Evolutionary conservation across 1,140 invertebrate species (phyloP).

Genomic region (Achatina immaculata): DNA sequence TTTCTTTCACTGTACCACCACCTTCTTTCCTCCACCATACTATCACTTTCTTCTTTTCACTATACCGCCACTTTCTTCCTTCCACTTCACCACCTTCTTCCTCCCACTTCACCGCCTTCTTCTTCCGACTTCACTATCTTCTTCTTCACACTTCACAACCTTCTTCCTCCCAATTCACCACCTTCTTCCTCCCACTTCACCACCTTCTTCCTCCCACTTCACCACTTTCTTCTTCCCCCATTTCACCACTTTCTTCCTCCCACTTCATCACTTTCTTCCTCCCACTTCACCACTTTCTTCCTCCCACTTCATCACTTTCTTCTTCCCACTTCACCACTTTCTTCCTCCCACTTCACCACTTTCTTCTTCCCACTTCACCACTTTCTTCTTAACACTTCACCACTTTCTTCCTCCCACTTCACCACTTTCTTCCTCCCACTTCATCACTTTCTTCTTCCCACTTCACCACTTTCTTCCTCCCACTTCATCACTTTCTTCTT

Average conservation of each 20-base stretch:
- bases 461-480: constrained; percentile 8
- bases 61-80: not conserved
- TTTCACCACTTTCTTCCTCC: not conserved
- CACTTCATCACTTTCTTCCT: not conserved
- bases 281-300: not conserved
- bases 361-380: not conserved
- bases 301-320: not conserved
- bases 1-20: not conserved
- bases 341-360: not conserved
- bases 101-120: not conserved
- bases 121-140: not conserved
- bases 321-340: not conserved
- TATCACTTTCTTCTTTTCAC: not conserved
- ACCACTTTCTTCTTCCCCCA: not conserved
- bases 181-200: not conserved
- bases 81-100: not conserved
- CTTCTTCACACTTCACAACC: not conserved
- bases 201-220: not conserved
- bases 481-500: not conserved
- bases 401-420: no score
- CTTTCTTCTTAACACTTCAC: not conserved
- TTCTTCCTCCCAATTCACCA: no score
- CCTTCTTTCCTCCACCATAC: not conserved
- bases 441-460: not conserved
- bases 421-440: not conserved